phyloP scores from a whole-genome alignment of 2,797 vertebrate genomes.

The Enteromius afrohamiltoni region DNA sequence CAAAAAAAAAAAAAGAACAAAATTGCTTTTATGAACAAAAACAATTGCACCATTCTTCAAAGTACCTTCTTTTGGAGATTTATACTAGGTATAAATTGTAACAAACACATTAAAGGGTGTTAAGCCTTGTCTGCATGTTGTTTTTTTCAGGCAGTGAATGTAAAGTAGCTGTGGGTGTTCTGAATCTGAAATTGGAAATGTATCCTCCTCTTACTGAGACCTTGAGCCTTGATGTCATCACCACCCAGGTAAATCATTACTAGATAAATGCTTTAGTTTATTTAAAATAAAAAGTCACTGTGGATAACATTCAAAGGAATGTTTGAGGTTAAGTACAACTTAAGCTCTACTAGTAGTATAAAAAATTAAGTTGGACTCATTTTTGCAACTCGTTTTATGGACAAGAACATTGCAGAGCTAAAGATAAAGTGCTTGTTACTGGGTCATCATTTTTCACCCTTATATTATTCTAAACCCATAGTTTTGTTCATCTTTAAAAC shows the following conservation, averaged over 20 bases:
- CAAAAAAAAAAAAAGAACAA: too few species aligned
- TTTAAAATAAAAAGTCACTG: neutral
- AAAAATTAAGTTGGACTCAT: neutral
- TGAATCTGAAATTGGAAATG: conserved; percentile 92
- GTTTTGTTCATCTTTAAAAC: neutral
- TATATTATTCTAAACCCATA: neutral
- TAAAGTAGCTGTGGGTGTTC: conserved; percentile 91
- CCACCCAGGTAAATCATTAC: conserved; percentile 84
- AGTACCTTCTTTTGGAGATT: neutral
- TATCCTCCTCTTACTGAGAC: conserved; percentile 86
- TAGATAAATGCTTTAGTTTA: neutral
- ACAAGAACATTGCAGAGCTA: too few species aligned
- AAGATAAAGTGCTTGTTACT: too few species aligned
- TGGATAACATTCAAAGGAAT: neutral
- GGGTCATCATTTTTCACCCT: neutral
- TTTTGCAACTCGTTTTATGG: too few species aligned
- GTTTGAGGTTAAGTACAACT: neutral
- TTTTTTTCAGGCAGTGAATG: conserved; percentile 80
- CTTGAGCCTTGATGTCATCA: conserved; percentile 86
- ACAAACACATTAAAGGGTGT: neutral
- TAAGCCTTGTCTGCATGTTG: neutral
- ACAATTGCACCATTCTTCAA: neutral
- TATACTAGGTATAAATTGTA: neutral
- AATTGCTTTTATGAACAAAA: neutral
- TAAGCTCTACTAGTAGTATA: neutral